These are phyloP conservation scores for Cylas formicarius DNA, from an alignment of 1,140 invertebrate species.

Conservation along the genomic window DNA sequence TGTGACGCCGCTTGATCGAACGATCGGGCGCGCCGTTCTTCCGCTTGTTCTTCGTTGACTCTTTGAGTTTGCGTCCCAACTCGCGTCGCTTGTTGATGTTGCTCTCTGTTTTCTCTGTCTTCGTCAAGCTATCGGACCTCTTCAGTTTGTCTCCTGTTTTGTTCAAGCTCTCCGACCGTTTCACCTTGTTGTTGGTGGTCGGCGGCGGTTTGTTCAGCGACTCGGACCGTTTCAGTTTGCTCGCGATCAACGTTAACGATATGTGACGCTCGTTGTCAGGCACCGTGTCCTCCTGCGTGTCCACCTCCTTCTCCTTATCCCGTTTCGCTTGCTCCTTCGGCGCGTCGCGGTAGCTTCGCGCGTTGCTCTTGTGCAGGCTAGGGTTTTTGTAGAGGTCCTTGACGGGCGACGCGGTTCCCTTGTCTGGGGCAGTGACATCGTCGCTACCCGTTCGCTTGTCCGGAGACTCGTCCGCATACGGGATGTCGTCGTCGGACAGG, in stretches of 20 bases:
- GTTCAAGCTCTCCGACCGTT: constrained; percentile 51
- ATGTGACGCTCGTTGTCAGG: constrained; percentile 38
- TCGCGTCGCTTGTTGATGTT: constrained; percentile 68
- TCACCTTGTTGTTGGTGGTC: constrained; percentile 45
- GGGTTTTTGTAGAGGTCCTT: constrained; percentile 39
- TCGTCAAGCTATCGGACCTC: constrained; percentile 62
- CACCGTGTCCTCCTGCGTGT: constrained; percentile 31
- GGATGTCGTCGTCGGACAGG: constrained; percentile 40
- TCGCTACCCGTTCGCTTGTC: constrained; percentile 35
- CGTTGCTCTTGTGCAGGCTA: constrained; percentile 37
- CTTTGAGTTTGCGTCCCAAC: constrained; percentile 45
- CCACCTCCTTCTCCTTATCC: constrained; percentile 39
- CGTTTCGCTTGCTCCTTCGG: constrained; percentile 34
- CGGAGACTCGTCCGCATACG: constrained; percentile 49
- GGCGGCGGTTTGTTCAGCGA: constrained; percentile 51
- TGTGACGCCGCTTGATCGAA: constrained; percentile 81
- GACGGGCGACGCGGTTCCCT: constrained; percentile 34
- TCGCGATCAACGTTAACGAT: constrained; percentile 29
- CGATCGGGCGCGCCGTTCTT: constrained; percentile 69
- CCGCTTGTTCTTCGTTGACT: constrained; percentile 57
- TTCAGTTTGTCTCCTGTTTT: constrained; percentile 50
- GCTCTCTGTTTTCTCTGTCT: constrained; percentile 75
- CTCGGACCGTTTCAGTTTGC: constrained; percentile 51
- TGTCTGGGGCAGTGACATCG: constrained; percentile 29
- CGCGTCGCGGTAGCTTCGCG: constrained; percentile 24